These are phyloP conservation scores for Drosophila dives DNA, from an alignment of 2,888 invertebrate species.

Conservation along the genomic window DNA sequence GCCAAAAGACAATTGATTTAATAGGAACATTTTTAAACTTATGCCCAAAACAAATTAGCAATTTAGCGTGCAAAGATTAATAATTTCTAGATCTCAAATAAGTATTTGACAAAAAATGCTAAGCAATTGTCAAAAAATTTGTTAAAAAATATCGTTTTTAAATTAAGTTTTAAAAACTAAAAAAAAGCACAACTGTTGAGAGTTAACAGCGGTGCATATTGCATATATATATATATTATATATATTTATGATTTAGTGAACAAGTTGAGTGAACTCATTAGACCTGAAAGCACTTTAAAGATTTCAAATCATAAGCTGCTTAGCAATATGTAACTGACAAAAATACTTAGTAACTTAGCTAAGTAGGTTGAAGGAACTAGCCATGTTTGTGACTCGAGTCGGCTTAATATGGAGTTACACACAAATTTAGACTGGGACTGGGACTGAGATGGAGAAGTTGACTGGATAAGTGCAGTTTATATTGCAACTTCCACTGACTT, in stretches of 20 bases:
- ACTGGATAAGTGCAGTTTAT: slow-evolving; percentile 62
- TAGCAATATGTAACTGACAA: slow-evolving; percentile 56
- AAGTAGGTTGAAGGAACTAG: slow-evolving; percentile 35
- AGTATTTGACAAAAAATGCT: background rate
- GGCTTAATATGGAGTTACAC: slow-evolving; percentile 51
- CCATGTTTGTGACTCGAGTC: slow-evolving; percentile 29
- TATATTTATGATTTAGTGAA: slow-evolving; percentile 5
- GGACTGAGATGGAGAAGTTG: background rate
- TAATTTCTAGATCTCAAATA: background rate
- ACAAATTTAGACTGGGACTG: slow-evolving; percentile 14
- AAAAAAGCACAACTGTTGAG: background rate
- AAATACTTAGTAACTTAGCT: slow-evolving; percentile 25
- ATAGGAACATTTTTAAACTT: background rate
- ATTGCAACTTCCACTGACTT: slow-evolving; percentile 69
- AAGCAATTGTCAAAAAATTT: background rate
- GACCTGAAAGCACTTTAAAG: slow-evolving; percentile 46
- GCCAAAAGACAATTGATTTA: background rate
- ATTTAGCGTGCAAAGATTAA: background rate
- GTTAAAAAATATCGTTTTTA: background rate
- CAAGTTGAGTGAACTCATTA: slow-evolving; percentile 68
- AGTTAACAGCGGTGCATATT: slow-evolving; percentile 8
- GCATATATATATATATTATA: background rate
- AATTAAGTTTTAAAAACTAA: background rate
- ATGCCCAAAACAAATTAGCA: background rate
- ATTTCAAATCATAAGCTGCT: slow-evolving; percentile 69